Evolutionary conservation across 2,888 invertebrate species (phyloP), one percentile per base, ranked within the genome.

Genomic region (Drosophila nr. perissopoda): DNA sequence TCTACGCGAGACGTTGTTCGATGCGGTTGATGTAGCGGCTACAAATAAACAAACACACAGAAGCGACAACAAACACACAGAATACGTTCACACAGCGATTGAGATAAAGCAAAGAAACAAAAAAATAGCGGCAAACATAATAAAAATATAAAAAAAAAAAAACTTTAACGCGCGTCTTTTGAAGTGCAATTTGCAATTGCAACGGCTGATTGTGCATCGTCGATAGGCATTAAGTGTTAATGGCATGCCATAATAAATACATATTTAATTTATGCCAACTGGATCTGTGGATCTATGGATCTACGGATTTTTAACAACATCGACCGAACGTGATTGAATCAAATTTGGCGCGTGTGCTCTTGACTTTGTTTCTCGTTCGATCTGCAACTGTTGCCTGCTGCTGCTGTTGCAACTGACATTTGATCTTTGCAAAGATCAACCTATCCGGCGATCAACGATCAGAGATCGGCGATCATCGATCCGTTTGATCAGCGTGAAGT

Each of bases 1-100:
- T 91, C 86, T 91, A 83, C 83, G 67, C 79, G 87, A 82, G 85
- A 80, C 91, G 80, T 81, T 83, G 85, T 82, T 73, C 83, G 83
- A 87, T 81, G 83, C 86, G 91, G 92, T 91, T 83, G 91, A 78
- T 63, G 77, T 53, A 76, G 73, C 87, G 80, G 73, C 61, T 40
- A 60, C 59, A 64, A 11, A 51, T 16, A 52, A 21, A 34, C n/a
- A 31, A 52, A 48, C 45, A 51, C 33, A 29, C 53, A 45, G 11
- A 33, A 33, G 33, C 33, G 11, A 59, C 52, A 69, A 29, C 2
- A 61, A 36, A 21, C 31, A 72, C 38, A 59, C 21, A 21, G 4
- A 38, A 56, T 31, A 58, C 42, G 18, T 34, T 38, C 29, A 51
- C 48, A 34, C 48, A 63, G 48, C 52, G 10, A 42, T 66, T 63